Conservation (phyloP, 2,797 vertebrate genomes). For the Prunella strophiata region DNA sequence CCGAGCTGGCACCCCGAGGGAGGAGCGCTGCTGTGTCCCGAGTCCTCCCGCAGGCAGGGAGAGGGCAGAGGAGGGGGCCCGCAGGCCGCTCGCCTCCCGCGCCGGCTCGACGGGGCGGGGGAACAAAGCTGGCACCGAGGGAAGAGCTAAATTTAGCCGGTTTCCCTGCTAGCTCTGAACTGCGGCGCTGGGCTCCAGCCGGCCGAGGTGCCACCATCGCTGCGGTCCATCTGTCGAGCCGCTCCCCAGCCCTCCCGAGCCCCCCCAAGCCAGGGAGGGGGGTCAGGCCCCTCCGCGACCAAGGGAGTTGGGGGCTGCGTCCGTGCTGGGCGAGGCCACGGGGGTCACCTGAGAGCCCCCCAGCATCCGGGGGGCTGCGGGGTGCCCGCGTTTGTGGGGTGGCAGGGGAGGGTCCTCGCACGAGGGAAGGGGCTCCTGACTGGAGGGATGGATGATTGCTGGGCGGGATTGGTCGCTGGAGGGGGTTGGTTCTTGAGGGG, state of each 20-base stretch:
- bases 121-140: slow-evolving; percentile 81
- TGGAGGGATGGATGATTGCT: accelerated
- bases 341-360: neutral
- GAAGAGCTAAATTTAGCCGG: slow-evolving; percentile 81
- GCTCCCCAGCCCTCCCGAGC: neutral
- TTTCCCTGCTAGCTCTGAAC: slow-evolving; percentile 76
- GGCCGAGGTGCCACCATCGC: slow-evolving; percentile 78
- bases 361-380: accelerated
- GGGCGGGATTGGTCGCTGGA: neutral
- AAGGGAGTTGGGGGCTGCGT: neutral
- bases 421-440: neutral
- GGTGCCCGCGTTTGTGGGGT: neutral
- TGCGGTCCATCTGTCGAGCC: slow-evolving; percentile 77
- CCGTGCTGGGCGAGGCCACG: accelerated
- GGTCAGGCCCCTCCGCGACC: neutral
- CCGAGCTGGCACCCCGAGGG: neutral
- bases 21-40: neutral
- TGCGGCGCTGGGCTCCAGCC: slow-evolving; percentile 75
- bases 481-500: neutral
- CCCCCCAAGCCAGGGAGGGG: neutral
- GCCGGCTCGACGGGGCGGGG: slow-evolving; percentile 66
- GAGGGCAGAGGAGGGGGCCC: slow-evolving; percentile 12
- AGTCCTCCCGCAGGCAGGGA: neutral
- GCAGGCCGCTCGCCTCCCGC: slow-evolving; percentile 2
- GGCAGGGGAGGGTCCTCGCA: neutral